phyloP scores from a whole-genome alignment of 2,113 vertebrate species.

The Ia io region DNA sequence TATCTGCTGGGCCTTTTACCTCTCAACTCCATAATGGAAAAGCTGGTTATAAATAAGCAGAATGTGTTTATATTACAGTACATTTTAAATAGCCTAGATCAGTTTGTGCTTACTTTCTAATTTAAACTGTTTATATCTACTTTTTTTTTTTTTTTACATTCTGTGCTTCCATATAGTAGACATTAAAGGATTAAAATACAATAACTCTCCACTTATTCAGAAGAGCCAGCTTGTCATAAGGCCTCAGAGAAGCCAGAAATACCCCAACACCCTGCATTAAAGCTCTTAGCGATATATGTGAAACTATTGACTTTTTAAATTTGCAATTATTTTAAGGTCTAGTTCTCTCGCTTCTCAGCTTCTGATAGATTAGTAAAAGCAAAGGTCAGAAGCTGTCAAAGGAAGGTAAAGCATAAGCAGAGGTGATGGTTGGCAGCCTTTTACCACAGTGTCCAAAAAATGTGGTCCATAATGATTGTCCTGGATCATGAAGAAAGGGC shows the following conservation, averaged over 20 bases:
- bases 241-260: not conserved
- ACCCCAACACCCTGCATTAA: not conserved
- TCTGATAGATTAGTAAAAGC: conserved; percentile 23
- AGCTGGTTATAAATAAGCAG: not conserved
- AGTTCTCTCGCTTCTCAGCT: conserved; percentile 23
- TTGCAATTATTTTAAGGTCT: conserved; percentile 21
- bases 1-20: not conserved
- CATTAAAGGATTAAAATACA: conserved; percentile 33
- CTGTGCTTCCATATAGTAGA: conserved; percentile 13
- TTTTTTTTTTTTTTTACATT: conserved; percentile 42
- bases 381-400: conserved; percentile 47
- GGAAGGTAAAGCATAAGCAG: not conserved
- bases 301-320: conserved; percentile 53
- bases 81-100: conserved; percentile 34
- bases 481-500: not conserved
- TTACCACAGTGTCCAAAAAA: not conserved
- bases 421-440: not conserved
- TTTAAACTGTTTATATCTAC: conserved; percentile 51
- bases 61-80: conserved; percentile 45
- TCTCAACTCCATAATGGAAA: conserved; percentile 19
- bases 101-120: conserved; percentile 36
- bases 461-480: not conserved
- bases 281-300: not conserved
- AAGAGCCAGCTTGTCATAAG: conserved; percentile 38
- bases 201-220: conserved; percentile 31